phyloP scores from a whole-genome alignment of 2,797 vertebrate genomes.

The Myotis myotis region DNA sequence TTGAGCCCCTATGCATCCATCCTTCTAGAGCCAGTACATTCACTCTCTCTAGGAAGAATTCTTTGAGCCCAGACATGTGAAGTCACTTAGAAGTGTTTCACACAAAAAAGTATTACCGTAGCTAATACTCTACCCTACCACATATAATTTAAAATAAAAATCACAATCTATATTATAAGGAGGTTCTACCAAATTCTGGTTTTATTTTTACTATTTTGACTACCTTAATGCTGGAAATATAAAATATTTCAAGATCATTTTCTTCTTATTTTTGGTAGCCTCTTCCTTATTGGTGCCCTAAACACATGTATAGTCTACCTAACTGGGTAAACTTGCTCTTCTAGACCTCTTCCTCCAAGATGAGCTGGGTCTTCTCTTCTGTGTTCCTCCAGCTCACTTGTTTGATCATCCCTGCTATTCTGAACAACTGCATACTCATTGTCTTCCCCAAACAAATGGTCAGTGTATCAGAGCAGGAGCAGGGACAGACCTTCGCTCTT shows the following conservation, averaged over 20 bases:
- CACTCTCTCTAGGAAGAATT: not conserved
- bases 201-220: constrained; percentile 6
- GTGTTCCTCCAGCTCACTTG: not conserved
- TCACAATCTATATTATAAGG: not conserved
- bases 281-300: not conserved
- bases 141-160: constrained; percentile 44
- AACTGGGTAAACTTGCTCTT: constrained; percentile 1
- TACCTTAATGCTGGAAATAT: not conserved
- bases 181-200: not conserved
- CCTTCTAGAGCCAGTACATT: not conserved
- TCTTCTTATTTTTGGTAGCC: constrained; percentile 41
- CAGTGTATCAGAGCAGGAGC: constrained; percentile 42
- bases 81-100: not conserved
- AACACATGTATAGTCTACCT: not conserved
- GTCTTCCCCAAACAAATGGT: not conserved
- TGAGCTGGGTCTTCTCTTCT: not conserved
- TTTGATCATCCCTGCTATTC: not conserved
- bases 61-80: not conserved
- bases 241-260: not conserved
- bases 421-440: not conserved
- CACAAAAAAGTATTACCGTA: constrained; percentile 1
- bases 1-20: not conserved
- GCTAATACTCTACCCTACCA: not conserved
- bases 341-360: not conserved
- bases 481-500: not conserved